Evolutionary conservation across 1,140 invertebrate genomes (phyloP).

Genomic region (Mactra quadrangularis): DNA sequence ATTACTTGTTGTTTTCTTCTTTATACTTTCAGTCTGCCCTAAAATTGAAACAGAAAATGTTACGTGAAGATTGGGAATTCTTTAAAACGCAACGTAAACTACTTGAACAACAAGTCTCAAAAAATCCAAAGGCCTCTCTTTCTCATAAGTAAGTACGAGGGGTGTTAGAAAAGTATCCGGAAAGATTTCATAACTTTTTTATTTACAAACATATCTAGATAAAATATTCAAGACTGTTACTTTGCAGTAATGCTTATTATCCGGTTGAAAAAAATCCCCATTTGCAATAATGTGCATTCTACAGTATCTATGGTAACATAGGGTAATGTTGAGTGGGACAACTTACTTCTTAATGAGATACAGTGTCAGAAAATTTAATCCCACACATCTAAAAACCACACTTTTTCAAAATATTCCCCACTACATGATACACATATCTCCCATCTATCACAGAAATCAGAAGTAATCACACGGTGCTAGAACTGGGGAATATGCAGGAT

Average conservation of each 20-base stretch:
- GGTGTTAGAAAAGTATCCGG: too few relatives aligned
- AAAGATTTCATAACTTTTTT: too few relatives aligned
- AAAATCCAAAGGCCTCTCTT: constrained; percentile 71
- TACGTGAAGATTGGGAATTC: constrained; percentile 86
- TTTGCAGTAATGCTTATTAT: background rate
- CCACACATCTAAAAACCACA: background rate
- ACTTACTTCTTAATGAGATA: background rate
- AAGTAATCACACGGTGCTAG: constrained; percentile 8
- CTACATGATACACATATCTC: background rate
- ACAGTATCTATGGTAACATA: too few relatives aligned
- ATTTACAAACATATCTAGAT: too few relatives aligned
- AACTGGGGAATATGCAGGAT: background rate
- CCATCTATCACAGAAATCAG: background rate
- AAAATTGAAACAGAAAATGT: constrained; percentile 85
- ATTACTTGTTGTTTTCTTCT: constrained; percentile 18
- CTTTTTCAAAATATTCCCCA: too few relatives aligned
- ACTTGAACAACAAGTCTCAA: constrained; percentile 84
- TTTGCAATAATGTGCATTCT: too few relatives aligned
- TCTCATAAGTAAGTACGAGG: constrained; percentile 59
- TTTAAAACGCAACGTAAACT: constrained; percentile 85
- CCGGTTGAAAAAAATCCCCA: background rate
- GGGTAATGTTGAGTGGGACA: background rate
- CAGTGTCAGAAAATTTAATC: background rate
- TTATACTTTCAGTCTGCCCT: constrained; percentile 82
- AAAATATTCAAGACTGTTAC: background rate